Conservation (phyloP, 2,888 invertebrate species). For the Oscheius sp. region DNA sequence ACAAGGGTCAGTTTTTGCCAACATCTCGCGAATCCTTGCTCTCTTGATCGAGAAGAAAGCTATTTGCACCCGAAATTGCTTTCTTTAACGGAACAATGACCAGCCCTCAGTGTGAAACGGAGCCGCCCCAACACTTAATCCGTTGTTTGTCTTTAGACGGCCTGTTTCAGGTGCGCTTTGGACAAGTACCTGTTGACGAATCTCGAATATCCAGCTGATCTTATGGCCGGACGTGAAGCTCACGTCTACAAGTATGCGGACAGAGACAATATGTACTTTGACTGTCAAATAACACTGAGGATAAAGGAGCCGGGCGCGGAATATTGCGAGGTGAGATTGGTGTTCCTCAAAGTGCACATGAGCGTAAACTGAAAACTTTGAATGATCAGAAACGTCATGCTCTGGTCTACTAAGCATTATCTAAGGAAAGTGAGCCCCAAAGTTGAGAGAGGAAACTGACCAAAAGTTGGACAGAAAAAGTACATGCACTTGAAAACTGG, state of each 20-base stretch:
- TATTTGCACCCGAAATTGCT: conserved; percentile 30
- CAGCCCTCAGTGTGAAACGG: conserved; percentile 30
- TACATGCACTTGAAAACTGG: too few relatives aligned
- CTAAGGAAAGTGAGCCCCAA: not conserved
- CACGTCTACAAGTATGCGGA: conserved; percentile 73
- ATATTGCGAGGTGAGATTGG: conserved; percentile 61
- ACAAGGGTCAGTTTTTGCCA: conserved; percentile 58
- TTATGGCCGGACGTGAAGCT: conserved; percentile 70
- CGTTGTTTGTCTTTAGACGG: conserved; percentile 23
- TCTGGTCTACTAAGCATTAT: not conserved
- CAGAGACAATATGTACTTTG: conserved; percentile 69
- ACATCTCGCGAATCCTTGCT: conserved; percentile 10
- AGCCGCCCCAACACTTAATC: conserved; percentile 24
- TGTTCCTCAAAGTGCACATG: not conserved
- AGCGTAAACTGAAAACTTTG: not conserved
- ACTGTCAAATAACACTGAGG: conserved; percentile 70
- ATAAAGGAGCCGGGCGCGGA: conserved; percentile 70
- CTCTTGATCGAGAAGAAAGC: not conserved
- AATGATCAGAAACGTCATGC: conserved; percentile 8
- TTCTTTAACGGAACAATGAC: conserved; percentile 33
- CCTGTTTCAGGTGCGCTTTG: conserved; percentile 65
- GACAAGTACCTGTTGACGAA: conserved; percentile 71
- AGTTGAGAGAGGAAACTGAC: too few relatives aligned
- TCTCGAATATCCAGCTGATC: conserved; percentile 69
- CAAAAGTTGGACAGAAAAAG: not conserved